These are phyloP conservation scores for Vicugna pacos DNA, from an alignment of 2,113 vertebrate species.

Conservation along the genomic window DNA sequence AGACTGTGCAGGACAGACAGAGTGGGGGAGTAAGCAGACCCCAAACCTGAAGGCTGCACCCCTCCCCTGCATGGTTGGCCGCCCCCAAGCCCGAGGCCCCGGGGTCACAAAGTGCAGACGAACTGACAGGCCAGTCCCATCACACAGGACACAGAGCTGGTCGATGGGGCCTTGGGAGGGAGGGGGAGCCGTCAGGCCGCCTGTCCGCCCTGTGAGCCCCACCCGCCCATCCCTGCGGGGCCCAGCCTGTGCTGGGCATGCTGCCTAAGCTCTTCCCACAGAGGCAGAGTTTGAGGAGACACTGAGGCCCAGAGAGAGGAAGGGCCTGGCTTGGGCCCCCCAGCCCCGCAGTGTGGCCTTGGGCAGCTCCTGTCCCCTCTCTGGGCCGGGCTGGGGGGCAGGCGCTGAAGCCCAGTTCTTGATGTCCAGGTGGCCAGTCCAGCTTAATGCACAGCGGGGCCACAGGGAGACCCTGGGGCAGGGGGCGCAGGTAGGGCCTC, in stretches of 20 bases:
- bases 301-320: not conserved
- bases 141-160: constrained; percentile 98
- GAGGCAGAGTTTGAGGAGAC: rapidly evolving
- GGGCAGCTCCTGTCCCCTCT: too few relatives aligned
- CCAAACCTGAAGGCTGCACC: rapidly evolving
- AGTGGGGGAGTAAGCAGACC: rapidly evolving
- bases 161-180: constrained; percentile 94
- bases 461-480: not conserved
- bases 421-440: not conserved
- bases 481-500: not conserved
- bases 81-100: not conserved
- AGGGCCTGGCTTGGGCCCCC: too few relatives aligned
- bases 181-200: not conserved
- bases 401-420: rapidly evolving
- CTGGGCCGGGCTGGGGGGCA: not conserved
- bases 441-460: rapidly evolving
- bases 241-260: rapidly evolving
- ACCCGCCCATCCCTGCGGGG: rapidly evolving
- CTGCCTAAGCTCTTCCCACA: rapidly evolving
- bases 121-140: constrained; percentile 95
- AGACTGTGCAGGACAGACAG: rapidly evolving
- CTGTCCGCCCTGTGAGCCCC: rapidly evolving
- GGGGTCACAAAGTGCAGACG: not conserved
- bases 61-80: rapidly evolving
- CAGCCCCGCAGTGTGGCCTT: rapidly evolving